Conservation (phyloP, 2,888 invertebrate species). For the Dorcus parallelipipedus region DNA sequence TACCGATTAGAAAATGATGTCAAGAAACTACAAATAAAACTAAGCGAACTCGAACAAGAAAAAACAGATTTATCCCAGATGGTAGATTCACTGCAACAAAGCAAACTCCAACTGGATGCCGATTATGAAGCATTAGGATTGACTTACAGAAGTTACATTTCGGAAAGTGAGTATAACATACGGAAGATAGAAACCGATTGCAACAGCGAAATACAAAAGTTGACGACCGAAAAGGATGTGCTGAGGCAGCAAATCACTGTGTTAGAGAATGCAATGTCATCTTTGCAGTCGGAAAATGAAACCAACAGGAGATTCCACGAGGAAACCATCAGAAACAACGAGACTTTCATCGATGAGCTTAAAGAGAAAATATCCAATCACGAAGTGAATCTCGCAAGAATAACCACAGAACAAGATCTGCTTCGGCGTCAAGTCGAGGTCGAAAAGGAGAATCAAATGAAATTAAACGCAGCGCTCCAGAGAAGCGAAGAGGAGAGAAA, state of each 20-base stretch:
- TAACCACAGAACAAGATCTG: constrained; percentile 8
- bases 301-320: not conserved
- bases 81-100: constrained; percentile 7
- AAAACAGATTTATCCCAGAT: constrained; percentile 9
- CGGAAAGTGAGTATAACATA: constrained; percentile 6
- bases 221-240: constrained; percentile 2
- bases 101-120: constrained; percentile 3
- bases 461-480: constrained; percentile 1
- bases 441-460: not conserved
- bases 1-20: constrained; percentile 13
- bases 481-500: not conserved
- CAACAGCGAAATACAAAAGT: constrained; percentile 4
- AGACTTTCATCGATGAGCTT: not conserved
- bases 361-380: not conserved
- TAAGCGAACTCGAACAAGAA: constrained; percentile 10
- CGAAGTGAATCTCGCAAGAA: constrained; percentile 4
- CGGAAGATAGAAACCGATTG: constrained; percentile 1
- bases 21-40: constrained; percentile 9
- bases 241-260: not conserved
- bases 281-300: constrained; percentile 2
- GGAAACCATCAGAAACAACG: constrained; percentile 2
- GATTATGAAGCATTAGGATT: constrained; percentile 10
- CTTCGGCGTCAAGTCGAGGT: constrained; percentile 13
- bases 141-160: constrained; percentile 10
- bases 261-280: not conserved